Base-by-base conservation (phyloP, 2,797 vertebrate species). In the Phataginus tricuspis region DNA sequence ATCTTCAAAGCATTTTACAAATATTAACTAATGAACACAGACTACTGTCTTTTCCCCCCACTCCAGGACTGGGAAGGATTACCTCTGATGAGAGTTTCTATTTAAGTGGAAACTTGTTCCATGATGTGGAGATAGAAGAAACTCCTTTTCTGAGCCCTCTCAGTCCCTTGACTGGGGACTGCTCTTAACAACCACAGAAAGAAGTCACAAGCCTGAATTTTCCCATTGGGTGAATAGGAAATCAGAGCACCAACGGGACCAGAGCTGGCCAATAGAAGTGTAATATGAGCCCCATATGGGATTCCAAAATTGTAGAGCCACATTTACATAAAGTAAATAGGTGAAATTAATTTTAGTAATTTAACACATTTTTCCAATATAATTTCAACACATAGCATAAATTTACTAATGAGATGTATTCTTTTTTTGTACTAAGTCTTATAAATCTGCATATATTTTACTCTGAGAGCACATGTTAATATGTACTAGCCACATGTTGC, bases 1-100 rank as follows among this genome's bases (percentile, higher is more conserved):
- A 96, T 94, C 95, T 97, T 97, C 96, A 97, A 97, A 97, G 95
- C 91, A 92, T 71, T 96, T 96, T 66, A 89, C 90, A 95, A 93
- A 96, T 97, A 96, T 96, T 97, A 94, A 79, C 95, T 97, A 97
- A 97, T 96, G 86, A 97, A 66, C 39, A 61, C 63, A 77, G 86
- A 68, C 82, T 31, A 82, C 78, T 42, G 51, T 45, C 42, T 55
- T 71, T 37, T 59, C 18, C 5, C 59, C 10, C 34, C 68, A 23
- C 53, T 53, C 31, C 7, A 29, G 49, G 80, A 21, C 68, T 19
- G 21, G 61, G 85, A 87, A 15, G 72, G 55, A 51, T 49, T 74
- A 53, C 18, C 29, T 68, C 45, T 78, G 92, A 71, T 85, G 39
- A 64, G n/a, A 86, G 57, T 51, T n/a, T 82, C 53, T 57, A 27